Evolutionary conservation across 2,113 vertebrate species (phyloP).

Genomic region (Phrynosoma blainvillii): DNA sequence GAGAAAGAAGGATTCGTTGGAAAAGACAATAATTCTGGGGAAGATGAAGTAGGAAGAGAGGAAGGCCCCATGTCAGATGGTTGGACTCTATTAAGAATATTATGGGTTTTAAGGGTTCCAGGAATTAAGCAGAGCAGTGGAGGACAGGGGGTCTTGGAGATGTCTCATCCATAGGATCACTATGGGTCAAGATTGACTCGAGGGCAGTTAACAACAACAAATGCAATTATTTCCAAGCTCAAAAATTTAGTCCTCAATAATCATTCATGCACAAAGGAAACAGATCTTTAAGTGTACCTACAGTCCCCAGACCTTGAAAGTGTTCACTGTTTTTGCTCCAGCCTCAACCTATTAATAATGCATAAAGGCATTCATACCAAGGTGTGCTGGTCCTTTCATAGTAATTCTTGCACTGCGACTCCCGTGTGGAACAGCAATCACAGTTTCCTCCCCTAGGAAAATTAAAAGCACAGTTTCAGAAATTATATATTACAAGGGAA

Average conservation of each 20-base stretch:
- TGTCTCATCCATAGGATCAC: no score
- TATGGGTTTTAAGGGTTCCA: no score
- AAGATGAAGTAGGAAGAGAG: no score
- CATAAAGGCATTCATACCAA: constrained; percentile 77
- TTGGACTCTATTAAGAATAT: no score
- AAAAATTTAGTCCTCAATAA: neutral
- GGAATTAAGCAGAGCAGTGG: no score
- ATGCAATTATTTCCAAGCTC: no score
- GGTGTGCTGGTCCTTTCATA: constrained; percentile 85
- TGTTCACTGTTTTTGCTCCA: constrained; percentile 14
- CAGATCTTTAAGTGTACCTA: constrained; percentile 15
- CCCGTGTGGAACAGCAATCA: constrained; percentile 89
- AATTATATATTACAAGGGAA: constrained; percentile 51
- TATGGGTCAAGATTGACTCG: no score
- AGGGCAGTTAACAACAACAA: no score
- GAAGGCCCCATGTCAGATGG: no score
- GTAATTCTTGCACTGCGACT: constrained; percentile 89
- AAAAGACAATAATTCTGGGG: no score
- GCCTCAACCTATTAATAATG: constrained; percentile 33
- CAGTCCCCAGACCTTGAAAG: neutral
- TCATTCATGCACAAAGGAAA: constrained; percentile 22
- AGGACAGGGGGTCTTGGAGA: no score
- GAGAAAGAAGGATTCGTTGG: no score
- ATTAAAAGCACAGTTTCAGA: constrained; percentile 58
- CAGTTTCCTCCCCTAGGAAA: constrained; percentile 85